Conservation (phyloP, 1,140 invertebrate species). For the Bathynomus jamesi region DNA sequence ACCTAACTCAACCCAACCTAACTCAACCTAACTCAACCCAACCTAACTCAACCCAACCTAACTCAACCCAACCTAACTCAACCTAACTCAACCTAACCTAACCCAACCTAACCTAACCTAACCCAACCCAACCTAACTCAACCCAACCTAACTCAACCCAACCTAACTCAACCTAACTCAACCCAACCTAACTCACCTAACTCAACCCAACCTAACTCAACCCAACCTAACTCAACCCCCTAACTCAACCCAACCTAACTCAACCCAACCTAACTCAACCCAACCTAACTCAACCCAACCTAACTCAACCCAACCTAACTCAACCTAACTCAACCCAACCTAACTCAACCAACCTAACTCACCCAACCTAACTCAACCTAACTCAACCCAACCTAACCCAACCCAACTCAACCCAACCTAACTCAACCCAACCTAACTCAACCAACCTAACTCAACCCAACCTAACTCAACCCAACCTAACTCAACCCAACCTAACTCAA, state of each 20-base stretch:
- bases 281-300: conserved; percentile 5
- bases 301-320: conserved; percentile 9
- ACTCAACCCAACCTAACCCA: conserved; percentile 9
- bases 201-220: conserved; percentile 5
- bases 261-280: conserved; percentile 9
- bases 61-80: conserved; percentile 22
- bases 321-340: conserved; percentile 11
- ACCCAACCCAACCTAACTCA: not conserved
- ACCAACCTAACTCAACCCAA: conserved; percentile 7
- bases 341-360: conserved; percentile 7
- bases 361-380: conserved; percentile 7
- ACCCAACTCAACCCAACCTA: conserved; percentile 9
- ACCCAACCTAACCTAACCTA: conserved; percentile 11
- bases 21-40: not conserved
- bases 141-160: conserved; percentile 4
- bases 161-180: conserved; percentile 1
- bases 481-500: conserved; percentile 6
- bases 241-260: conserved; percentile 4
- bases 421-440: conserved; percentile 6
- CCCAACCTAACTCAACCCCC: conserved; percentile 2
- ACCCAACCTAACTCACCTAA: not conserved
- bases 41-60: conserved; percentile 28
- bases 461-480: conserved; percentile 8
- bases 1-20: conserved; percentile 20
- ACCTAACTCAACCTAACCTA: conserved; percentile 22